Percentiles rank a stretch among this genome's conserved stretches.
phyloP scores from a whole-genome alignment of 2,888 invertebrate genomes.

The Cryptus armator region DNA sequence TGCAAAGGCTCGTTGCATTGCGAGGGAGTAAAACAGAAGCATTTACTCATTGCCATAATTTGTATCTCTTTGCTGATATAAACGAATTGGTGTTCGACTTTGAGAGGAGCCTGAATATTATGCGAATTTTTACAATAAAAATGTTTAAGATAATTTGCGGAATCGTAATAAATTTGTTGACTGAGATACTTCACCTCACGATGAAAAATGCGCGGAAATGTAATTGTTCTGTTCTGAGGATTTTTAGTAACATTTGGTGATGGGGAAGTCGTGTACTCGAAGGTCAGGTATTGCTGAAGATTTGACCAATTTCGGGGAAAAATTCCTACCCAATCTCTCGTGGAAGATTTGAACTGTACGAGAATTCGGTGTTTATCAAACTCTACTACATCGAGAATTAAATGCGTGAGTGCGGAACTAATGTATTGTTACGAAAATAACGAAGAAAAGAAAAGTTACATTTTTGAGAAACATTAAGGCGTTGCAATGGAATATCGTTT shows the following conservation, averaged over 20 bases:
- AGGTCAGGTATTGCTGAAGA: slow-evolving; percentile 72
- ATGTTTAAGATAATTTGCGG: neutral
- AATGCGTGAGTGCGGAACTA: too few species aligned
- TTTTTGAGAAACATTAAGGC: neutral
- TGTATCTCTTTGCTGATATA: slow-evolving; percentile 71
- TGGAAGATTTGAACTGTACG: slow-evolving; percentile 68
- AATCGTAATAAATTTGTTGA: neutral
- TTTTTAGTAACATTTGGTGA: slow-evolving; percentile 33
- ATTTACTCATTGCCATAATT: slow-evolving; percentile 67
- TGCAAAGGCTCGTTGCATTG: slow-evolving; percentile 1
- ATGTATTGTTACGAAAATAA: too few species aligned
- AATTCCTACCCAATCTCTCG: slow-evolving; percentile 72
- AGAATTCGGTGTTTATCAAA: neutral
- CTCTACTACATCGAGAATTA: neutral
- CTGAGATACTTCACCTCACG: slow-evolving; percentile 55
- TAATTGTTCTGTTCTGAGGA: slow-evolving; percentile 43
- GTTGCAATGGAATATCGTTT: neutral
- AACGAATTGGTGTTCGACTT: slow-evolving; percentile 69
- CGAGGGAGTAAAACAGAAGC: slow-evolving; percentile 60
- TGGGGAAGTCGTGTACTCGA: slow-evolving; percentile 68
- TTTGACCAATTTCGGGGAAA: slow-evolving; percentile 71
- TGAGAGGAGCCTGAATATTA: slow-evolving; percentile 58
- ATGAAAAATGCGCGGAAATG: slow-evolving; percentile 67
- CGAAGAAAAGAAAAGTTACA: too few species aligned
- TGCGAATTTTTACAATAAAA: slow-evolving; percentile 1